Evolutionary conservation across 2,888 invertebrate genomes (phyloP), one percentile per base, ranked within the genome.

Genomic region (Cerastis leucographa): DNA sequence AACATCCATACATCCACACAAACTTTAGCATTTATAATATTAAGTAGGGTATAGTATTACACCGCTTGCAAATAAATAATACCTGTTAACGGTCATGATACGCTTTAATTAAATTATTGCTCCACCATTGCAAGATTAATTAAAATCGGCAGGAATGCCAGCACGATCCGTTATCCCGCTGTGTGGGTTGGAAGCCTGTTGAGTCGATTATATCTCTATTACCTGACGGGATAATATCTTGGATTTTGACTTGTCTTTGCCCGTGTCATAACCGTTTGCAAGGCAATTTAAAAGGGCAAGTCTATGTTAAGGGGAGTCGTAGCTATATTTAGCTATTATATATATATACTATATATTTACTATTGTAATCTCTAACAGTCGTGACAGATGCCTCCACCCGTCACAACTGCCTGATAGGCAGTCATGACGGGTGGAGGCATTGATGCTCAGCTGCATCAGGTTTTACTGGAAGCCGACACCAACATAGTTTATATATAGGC

Each of bases 101-200:
- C 51, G 56, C 44, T 74, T 83, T 78, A 79, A 87, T 81, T 71
- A 79, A 86, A 77, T 85, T 68, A 81, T 85, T 79, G 56, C 67
- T 59, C 67, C 66, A 67, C 73, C 76, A 74, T 71, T 75, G 70
- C 65, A 75, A 77, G 67, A 76, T 85, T 77, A 81, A 87, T 83
- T 79, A 77, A 76, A 85, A 77, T 83, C 66, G 70, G 25, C 56
- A 49, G 76, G 72, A 81, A 81, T 85, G 69, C 22, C 44, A 44
- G 25, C 35, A 22, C 56, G 64, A 73, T 71, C 75, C 80, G 11
- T 59, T 80, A 56, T 67, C 65, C 71, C 71, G 11, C 46, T 80
- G 66, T 67, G 29, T 56, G 51, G 64, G 71, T 54, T 12, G 17
- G 25, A 54, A 56, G 74, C 67, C 61, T 42, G 67, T 68, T 77